Evolutionary conservation across 2,113 vertebrate species (phyloP).

Genomic region (Onychorhynchus coronatus): DNA sequence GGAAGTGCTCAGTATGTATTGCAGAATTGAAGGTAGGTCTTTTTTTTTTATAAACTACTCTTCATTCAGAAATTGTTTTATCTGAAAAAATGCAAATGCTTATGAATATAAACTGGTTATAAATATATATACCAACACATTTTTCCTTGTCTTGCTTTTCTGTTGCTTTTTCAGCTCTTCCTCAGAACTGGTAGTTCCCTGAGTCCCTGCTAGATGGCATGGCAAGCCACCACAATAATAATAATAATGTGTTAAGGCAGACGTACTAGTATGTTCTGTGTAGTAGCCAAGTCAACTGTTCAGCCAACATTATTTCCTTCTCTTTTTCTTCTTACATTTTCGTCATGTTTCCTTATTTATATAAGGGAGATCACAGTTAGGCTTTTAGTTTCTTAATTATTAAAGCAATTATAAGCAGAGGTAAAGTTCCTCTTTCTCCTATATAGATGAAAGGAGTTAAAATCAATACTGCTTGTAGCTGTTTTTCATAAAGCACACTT

Average conservation of each 20-base stretch:
- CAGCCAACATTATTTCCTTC: neutral
- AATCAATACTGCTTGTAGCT: neutral
- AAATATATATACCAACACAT: neutral
- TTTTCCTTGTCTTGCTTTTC: neutral
- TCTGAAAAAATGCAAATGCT: neutral
- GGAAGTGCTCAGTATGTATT: neutral
- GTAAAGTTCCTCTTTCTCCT: neutral
- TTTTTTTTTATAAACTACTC: neutral
- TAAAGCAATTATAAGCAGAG: neutral
- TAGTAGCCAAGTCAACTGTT: neutral
- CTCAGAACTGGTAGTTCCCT: conserved; percentile 27
- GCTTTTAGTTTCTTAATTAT: conserved; percentile 19
- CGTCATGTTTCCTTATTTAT: neutral
- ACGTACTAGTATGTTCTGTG: neutral
- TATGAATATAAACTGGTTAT: neutral
- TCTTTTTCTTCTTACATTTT: neutral
- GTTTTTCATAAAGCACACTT: neutral
- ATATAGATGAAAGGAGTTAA: neutral
- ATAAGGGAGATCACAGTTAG: neutral
- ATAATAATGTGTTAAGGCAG: neutral
- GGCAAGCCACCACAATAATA: conserved; percentile 56
- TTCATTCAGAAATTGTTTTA: neutral
- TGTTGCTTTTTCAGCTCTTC: neutral
- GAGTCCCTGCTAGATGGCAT: conserved; percentile 68
- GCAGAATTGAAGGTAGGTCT: neutral